These are phyloP conservation scores for Ischnus inquisitorius DNA, from an alignment of 2,888 invertebrate species.

Conservation along the genomic window DNA sequence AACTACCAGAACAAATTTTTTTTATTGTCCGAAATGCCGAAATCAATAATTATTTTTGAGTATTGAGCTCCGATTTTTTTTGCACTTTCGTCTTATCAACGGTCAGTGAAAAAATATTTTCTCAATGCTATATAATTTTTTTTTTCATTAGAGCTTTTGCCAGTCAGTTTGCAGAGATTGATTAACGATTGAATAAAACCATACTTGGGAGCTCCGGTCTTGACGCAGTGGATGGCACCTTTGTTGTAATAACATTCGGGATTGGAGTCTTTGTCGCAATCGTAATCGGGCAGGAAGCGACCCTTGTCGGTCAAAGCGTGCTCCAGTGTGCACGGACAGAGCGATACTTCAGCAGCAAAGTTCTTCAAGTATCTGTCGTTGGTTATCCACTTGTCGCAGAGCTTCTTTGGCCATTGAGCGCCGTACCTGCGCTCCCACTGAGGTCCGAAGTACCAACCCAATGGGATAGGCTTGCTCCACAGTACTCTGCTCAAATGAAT, in stretches of 20 bases:
- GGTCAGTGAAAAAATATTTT: background rate
- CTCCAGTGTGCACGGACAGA: conserved; percentile 96
- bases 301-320: conserved; percentile 97
- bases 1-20: too few relatives aligned
- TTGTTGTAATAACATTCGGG: conserved; percentile 95
- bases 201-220: conserved; percentile 96
- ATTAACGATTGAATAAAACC: conserved; percentile 76
- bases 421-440: conserved; percentile 96
- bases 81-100: background rate
- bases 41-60: too few relatives aligned
- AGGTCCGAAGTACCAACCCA: conserved; percentile 96
- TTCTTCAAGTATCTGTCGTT: conserved; percentile 93
- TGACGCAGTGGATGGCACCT: conserved; percentile 96
- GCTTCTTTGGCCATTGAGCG: conserved; percentile 91
- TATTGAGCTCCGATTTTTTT: too few relatives aligned
- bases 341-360: conserved; percentile 93
- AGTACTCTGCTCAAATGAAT: conserved; percentile 87
- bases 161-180: background rate
- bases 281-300: conserved; percentile 94
- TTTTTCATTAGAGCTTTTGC: background rate
- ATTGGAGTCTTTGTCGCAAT: conserved; percentile 96
- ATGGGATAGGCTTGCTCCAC: conserved; percentile 96
- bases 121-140: background rate
- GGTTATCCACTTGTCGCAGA: conserved; percentile 97
- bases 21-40: too few relatives aligned